These are phyloP conservation scores for Hypselothyrea guttata DNA, from an alignment of 2,888 invertebrate species.

Conservation along the genomic window DNA sequence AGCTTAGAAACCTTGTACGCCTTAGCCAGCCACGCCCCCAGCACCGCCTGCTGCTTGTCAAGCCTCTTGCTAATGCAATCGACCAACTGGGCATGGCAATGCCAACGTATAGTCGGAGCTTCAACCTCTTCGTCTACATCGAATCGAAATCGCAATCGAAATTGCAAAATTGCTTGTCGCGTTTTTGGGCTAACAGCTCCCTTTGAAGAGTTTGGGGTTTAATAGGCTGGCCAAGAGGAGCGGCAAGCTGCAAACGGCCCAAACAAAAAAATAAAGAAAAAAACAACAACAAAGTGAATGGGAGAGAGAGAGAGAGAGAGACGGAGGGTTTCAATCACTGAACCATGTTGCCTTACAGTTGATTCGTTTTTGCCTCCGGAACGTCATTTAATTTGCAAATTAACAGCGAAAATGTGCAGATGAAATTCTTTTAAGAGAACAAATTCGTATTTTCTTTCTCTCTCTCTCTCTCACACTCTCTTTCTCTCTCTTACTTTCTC, in stretches of 20 bases:
- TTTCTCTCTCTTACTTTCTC: background rate
- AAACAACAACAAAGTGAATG: background rate
- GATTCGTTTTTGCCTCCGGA: constrained; percentile 2
- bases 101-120: background rate
- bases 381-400: constrained; percentile 33
- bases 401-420: constrained; percentile 14
- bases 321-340: constrained; percentile 16
- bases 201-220: too few relatives aligned
- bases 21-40: background rate
- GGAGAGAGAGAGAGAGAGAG: background rate
- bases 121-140: constrained; percentile 4
- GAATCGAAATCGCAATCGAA: constrained; percentile 17
- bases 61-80: constrained; percentile 42
- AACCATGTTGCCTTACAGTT: constrained; percentile 20
- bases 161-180: constrained; percentile 26
- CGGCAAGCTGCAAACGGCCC: too few relatives aligned
- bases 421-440: constrained; percentile 1
- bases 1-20: constrained; percentile 15
- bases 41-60: constrained; percentile 4
- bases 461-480: background rate
- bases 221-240: too few relatives aligned
- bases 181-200: constrained; percentile 2
- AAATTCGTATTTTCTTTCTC: background rate
- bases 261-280: background rate
- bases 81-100: constrained; percentile 27